These are phyloP conservation scores for Babylonia areolata DNA, from an alignment of 1,140 invertebrate genomes.

Conservation along the genomic window DNA sequence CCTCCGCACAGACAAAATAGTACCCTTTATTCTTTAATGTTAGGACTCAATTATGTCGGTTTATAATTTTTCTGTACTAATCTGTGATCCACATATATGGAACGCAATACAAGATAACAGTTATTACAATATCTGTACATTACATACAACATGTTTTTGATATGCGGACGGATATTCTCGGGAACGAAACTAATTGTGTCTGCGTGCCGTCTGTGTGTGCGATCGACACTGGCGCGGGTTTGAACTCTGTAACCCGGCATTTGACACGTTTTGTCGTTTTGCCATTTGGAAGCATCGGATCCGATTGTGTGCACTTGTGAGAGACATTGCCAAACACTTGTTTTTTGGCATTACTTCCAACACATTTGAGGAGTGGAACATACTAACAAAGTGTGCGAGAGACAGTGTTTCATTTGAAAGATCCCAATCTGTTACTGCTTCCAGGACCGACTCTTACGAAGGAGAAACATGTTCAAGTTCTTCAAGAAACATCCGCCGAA, in stretches of 20 bases:
- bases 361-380: neutral
- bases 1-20: constrained; percentile 27
- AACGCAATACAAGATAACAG: no score
- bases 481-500: constrained; percentile 80
- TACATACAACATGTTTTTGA: neutral
- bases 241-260: constrained; percentile 29
- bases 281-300: constrained; percentile 15
- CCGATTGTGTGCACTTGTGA: neutral
- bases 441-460: constrained; percentile 18
- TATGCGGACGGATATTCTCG: constrained; percentile 27
- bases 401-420: neutral
- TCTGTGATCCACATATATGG: no score
- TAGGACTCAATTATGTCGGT: no score
- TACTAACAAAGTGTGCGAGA: neutral
- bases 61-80: no score
- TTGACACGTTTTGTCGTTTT: constrained; percentile 20
- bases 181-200: constrained; percentile 6
- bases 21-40: no score
- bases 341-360: neutral
- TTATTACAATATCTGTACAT: neutral
- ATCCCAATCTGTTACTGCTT: neutral
- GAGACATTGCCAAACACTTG: neutral
- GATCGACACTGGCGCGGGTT: constrained; percentile 34
- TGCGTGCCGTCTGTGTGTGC: constrained; percentile 15
- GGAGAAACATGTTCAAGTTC: constrained; percentile 64